Base-by-base conservation (phyloP, 1,140 invertebrate genomes). In the Parapsyche elsis region DNA sequence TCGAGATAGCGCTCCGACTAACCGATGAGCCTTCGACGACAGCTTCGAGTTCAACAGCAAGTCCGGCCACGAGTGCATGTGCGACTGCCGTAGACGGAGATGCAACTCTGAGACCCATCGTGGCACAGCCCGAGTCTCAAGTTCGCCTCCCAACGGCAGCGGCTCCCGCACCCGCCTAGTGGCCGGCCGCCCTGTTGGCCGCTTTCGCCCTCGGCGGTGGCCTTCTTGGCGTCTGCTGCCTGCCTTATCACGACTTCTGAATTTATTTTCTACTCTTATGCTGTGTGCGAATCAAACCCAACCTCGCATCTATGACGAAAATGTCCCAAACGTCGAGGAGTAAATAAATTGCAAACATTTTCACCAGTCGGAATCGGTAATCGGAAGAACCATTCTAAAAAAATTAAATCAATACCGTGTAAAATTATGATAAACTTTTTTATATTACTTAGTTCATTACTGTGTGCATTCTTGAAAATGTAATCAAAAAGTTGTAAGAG, bases 1-100 rank as follows among this genome's bases (percentile, higher is more conserved):
- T 96, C 81, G 94, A 95, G 86, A 90, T 93, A 86, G 94, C 94
- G 84, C 89, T 95, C 78, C 89, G 90, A 5, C 87, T 92, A 81
- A 88, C 90, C 46, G 91, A 92, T 80, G 89, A 91, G 70, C 83
- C 83, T 49, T 80, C 71, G 19, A 81, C 79, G 77, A n/a, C 75
- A 30, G 21, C 64, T 26, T 49, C 76, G 30, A 12, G 67, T 16
- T 24, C 74, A 9, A 38, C 24, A 26, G 26, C 26, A 7, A 71
- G 78, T 70, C 16, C 38, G n/a, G 45, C 45, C 9, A n/a, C 76
- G 64, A 53, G 75, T 16, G 83, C 84, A 83, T 59, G 85, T 84
- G 23, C 86, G 84, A 23, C 86, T 84, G 80, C 84, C 84, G 85
- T 86, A 84, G 79, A 87, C 85, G 44, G 86, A 85, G 53, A 86